These are phyloP conservation scores for Remorina albescens DNA, from an alignment of 2,797 vertebrate genomes.

Conservation along the genomic window DNA sequence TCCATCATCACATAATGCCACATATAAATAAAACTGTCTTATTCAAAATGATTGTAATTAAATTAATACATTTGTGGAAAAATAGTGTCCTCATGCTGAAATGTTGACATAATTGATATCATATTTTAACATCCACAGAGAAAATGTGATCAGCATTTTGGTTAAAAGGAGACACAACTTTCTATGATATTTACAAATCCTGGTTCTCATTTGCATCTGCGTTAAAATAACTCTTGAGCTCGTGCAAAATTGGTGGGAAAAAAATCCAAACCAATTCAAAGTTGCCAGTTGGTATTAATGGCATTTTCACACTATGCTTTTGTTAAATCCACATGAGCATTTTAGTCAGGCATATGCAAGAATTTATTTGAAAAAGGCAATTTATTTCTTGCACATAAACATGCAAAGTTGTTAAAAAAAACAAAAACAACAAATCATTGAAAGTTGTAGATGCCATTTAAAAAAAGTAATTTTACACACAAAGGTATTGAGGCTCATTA, in stretches of 20 bases:
- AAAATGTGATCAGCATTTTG: conserved; percentile 26
- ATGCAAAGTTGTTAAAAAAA: no score
- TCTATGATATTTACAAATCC: neutral
- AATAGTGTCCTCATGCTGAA: conserved; percentile 12
- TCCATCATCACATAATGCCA: neutral
- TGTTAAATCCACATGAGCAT: neutral
- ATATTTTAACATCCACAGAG: conserved; percentile 32
- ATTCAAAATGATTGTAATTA: conserved; percentile 8
- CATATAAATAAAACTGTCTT: neutral
- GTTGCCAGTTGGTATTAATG: neutral
- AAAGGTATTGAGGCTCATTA: conserved; percentile 58
- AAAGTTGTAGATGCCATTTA: neutral
- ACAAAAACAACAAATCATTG: no score
- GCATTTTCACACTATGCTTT: neutral
- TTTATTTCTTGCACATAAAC: neutral
- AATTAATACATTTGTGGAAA: conserved; percentile 3
- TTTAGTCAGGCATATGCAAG: neutral
- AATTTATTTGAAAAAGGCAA: conserved; percentile 3
- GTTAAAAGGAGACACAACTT: conserved; percentile 8
- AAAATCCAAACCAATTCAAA: neutral
- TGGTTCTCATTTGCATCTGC: neutral
- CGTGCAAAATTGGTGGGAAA: neutral
- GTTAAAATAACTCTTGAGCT: neutral
- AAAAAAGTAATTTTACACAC: conserved; percentile 42
- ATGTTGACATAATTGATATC: conserved; percentile 16